These are phyloP conservation scores for Uloborus plumipes DNA, from an alignment of 2,888 invertebrate species.

Conservation along the genomic window DNA sequence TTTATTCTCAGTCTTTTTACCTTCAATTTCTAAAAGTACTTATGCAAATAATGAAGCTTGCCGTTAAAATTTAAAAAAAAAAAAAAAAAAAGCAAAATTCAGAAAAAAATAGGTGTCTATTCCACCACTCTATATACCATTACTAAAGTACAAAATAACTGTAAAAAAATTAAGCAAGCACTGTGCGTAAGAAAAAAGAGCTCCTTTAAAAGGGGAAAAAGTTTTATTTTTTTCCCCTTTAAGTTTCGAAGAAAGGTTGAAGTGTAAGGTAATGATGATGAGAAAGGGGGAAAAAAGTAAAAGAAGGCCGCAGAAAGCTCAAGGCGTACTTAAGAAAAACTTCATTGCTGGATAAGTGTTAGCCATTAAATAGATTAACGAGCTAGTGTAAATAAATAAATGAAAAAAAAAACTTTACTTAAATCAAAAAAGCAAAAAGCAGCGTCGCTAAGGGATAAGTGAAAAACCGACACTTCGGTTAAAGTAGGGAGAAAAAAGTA, in stretches of 20 bases:
- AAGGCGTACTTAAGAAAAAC: slow-evolving; percentile 55
- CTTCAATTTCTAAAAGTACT: slow-evolving; percentile 41
- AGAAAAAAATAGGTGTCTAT: slow-evolving; percentile 5
- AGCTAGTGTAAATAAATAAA: slow-evolving; percentile 57
- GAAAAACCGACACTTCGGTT: slow-evolving; percentile 60
- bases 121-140: slow-evolving; percentile 12
- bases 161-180: slow-evolving; percentile 11
- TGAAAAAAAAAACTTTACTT: slow-evolving; percentile 33
- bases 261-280: slow-evolving; percentile 56
- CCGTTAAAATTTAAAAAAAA: slow-evolving; percentile 1
- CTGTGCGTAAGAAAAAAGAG: slow-evolving; percentile 12
- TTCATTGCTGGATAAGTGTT: slow-evolving; percentile 62
- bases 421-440: slow-evolving; percentile 54
- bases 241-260: slow-evolving; percentile 57
- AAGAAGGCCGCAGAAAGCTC: not conserved
- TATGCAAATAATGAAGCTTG: slow-evolving; percentile 40
- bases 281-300: slow-evolving; percentile 27
- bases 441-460: slow-evolving; percentile 50
- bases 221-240: slow-evolving; percentile 6
- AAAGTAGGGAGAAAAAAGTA: slow-evolving; percentile 8
- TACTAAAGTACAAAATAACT: slow-evolving; percentile 6
- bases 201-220: slow-evolving; percentile 24
- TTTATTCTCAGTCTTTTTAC: no score
- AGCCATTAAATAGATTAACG: slow-evolving; percentile 64
- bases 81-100: slow-evolving; percentile 3